phyloP scores from a whole-genome alignment of 2,113 vertebrate genomes.

The Callaeas wilsoni region DNA sequence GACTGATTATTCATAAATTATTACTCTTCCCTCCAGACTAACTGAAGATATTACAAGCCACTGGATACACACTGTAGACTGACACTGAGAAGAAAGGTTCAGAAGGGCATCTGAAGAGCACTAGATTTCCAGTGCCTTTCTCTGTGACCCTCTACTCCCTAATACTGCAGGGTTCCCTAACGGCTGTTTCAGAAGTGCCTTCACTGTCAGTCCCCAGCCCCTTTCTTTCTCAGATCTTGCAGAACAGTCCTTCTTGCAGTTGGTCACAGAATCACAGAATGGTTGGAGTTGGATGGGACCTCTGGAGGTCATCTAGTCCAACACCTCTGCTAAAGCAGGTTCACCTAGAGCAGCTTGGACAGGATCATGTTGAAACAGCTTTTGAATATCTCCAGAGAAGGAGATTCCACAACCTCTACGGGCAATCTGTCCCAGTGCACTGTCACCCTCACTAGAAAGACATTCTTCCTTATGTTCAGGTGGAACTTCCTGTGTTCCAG shows the following conservation, averaged over 20 bases:
- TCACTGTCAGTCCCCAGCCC: background rate
- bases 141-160: background rate
- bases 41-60: background rate
- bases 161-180: background rate
- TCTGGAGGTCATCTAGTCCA: background rate
- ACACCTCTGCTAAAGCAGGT: background rate
- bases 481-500: background rate
- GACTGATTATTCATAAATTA: background rate
- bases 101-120: background rate
- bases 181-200: background rate
- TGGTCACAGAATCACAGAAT: background rate
- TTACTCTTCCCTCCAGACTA: background rate
- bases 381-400: background rate
- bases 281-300: background rate
- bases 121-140: background rate
- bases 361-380: background rate
- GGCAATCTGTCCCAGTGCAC: background rate
- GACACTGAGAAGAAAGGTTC: background rate
- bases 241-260: background rate
- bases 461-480: background rate
- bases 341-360: background rate
- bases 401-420: background rate
- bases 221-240: background rate
- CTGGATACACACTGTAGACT: background rate
- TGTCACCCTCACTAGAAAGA: fast-evolving